phyloP scores from a whole-genome alignment of 2,888 invertebrate genomes.

The Drosophila quinaria region DNA sequence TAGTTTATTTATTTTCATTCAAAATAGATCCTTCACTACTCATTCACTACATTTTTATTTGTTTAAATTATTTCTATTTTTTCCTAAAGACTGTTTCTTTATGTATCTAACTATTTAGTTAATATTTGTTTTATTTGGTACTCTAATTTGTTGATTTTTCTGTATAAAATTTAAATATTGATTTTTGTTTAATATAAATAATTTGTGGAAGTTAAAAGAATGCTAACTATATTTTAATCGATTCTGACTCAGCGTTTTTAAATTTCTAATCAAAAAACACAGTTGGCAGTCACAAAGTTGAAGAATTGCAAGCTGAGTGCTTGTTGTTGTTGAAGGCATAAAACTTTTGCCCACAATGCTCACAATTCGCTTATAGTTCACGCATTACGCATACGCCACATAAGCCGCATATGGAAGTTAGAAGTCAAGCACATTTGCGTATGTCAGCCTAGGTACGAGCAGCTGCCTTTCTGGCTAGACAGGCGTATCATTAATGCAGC shows the following conservation, averaged over 20 bases:
- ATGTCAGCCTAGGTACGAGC: slow-evolving; percentile 36
- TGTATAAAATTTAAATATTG: background rate
- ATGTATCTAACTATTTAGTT: no score
- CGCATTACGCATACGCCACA: slow-evolving; percentile 72
- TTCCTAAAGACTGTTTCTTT: no score
- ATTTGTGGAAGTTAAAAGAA: background rate
- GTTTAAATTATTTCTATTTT: no score
- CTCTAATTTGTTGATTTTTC: background rate
- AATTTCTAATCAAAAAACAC: background rate
- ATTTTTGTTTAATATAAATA: background rate
- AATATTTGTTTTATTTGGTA: background rate
- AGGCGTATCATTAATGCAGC: slow-evolving; percentile 77
- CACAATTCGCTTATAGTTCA: slow-evolving; percentile 28
- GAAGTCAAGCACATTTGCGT: slow-evolving; percentile 56
- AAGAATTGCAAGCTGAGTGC: background rate
- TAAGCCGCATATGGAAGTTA: slow-evolving; percentile 36
- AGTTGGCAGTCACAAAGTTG: slow-evolving; percentile 2
- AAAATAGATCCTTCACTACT: no score
- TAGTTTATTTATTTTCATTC: background rate
- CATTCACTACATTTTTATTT: background rate
- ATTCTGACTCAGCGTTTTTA: background rate
- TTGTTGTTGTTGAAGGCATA: slow-evolving; percentile 10
- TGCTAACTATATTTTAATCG: slow-evolving; percentile 17
- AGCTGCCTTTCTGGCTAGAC: slow-evolving; percentile 53
- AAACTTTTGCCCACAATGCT: slow-evolving; percentile 20